Evolutionary conservation across 2,113 vertebrate species (phyloP), one percentile per base, ranked within the genome.

Genomic region (Siniperca knerii): DNA sequence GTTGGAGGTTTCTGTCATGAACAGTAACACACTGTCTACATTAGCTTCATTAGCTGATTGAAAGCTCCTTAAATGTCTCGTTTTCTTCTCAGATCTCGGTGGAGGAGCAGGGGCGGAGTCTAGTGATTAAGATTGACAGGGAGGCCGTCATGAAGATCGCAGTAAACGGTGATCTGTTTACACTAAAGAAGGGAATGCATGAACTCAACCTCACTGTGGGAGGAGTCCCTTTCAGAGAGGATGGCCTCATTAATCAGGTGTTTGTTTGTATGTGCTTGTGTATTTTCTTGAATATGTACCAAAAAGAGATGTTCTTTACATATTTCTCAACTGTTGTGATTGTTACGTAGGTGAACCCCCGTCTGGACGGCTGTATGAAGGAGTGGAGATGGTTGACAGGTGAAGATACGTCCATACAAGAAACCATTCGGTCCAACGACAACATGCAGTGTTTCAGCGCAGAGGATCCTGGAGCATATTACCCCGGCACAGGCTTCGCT

Each of bases 101-200:
- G 42, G 98, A 99, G 94, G 98, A 99, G 92, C 93, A 98, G 0
- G 97, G 97, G 0, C 95, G 95, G 83, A 99, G 94, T 84, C 95
- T 99, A 4, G 95, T 99, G 85, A 95, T 99, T 83, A 99, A 99
- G 92, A 97, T 99, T 16, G 97, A 99, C 95, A 96, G 93, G 74
- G 98, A 99, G 35, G 98, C 98, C 0, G 97, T 99, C 46, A 99
- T 99, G 98, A 99, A 98, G 95, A 99, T 99, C 2, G 97, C 97
- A 0, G 97, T 98, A 44, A 97, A 98, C 0, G 97, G 96, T 7
- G 96, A 97, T 68, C 94, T 99, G 71, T 99, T 99, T 88, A 97
- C 96, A 11, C 89, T 96, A 16, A 93, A 96, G 81, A 96, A 96
- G 89, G 97, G 97, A 40, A 92, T 99, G 66, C 98, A 98, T 71